Base-by-base conservation (phyloP, 1,140 invertebrate genomes). In the Achroia grisella region DNA sequence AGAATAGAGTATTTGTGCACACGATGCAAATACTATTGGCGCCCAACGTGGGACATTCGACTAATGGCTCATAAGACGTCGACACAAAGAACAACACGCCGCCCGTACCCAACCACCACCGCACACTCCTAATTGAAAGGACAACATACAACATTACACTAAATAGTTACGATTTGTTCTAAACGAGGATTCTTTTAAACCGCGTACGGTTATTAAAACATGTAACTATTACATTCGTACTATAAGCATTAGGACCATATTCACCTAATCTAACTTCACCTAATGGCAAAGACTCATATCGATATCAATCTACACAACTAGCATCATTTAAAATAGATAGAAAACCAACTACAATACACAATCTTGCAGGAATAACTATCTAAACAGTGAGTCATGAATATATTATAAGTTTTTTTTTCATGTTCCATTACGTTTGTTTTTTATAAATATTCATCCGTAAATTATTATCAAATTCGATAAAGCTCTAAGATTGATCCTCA, bases 391-490 rank as follows among this genome's bases (percentile, higher is more conserved):
- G 58, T 75, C 63, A 60, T 53, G 60, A 68, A 67, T 69, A 61
- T 52, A 54, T 54, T 73, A 71, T 42, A 37, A 57, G 41, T 39
- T 56, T 60, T 62, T 63, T 69, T 67, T 63, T 62, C 41, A 54
- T 63, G 52, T 67, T 63, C 52, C 12, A 30, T 52, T 45, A 60
- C 59, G 28, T 60, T 56, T 62, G 56, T 59, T 65, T 60, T 56
- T 57, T 69, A 79, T 74, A 80, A 84, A 81, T 81, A 81, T 77
- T 63, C 63, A 65, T 71, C 63, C 71, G 53, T 84, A 84, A 81
- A 84, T 84, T 84, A 84, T 81, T 84, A 84, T 84, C 80, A 84
- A 84, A 84, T 84, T 84, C 71, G 76, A 84, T 84, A 84, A 84
- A 84, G 80, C 80, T 84, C 77, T 83, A 84, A 80, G 51, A 80